These are phyloP conservation scores for Axinella damicornis DNA, from an alignment of 37 sponge, comb jelly and placozoan species.

Conservation along the genomic window DNA sequence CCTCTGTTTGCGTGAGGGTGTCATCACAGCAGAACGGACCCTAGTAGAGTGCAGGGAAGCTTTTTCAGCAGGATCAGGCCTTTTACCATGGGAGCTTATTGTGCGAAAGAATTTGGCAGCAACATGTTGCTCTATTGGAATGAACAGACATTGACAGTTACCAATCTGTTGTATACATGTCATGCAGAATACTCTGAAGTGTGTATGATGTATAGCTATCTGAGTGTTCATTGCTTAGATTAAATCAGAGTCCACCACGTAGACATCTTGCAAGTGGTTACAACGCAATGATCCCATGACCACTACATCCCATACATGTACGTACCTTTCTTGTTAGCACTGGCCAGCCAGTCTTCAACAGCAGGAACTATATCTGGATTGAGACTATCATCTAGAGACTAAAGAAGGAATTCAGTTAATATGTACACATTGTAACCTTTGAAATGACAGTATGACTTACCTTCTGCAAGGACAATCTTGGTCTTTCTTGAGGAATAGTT, in stretches of 20 bases:
- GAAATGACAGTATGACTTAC: neutral
- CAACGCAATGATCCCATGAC: too few species aligned
- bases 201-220: too few species aligned
- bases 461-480: slow-evolving; percentile 63
- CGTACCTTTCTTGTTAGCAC: slow-evolving; percentile 68
- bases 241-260: too few species aligned
- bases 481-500: slow-evolving; percentile 4
- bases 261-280: too few species aligned
- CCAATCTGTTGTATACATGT: too few species aligned
- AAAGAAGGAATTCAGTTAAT: neutral
- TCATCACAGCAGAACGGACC: slow-evolving; percentile 73
- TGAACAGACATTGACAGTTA: too few species aligned
- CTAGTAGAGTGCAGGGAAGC: slow-evolving; percentile 49
- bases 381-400: slow-evolving; percentile 61
- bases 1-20: slow-evolving; percentile 53
- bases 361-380: slow-evolving; percentile 72
- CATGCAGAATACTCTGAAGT: too few species aligned
- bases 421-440: too few species aligned
- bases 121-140: slow-evolving; percentile 53
- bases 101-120: slow-evolving; percentile 71
- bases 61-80: slow-evolving; percentile 51
- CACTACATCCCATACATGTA: too few species aligned
- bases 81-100: slow-evolving; percentile 64
- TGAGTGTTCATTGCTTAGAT: too few species aligned
- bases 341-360: slow-evolving; percentile 71